phyloP scores from a whole-genome alignment of 2,113 vertebrate genomes.

The Calyptommatus sinebrachiatus region DNA sequence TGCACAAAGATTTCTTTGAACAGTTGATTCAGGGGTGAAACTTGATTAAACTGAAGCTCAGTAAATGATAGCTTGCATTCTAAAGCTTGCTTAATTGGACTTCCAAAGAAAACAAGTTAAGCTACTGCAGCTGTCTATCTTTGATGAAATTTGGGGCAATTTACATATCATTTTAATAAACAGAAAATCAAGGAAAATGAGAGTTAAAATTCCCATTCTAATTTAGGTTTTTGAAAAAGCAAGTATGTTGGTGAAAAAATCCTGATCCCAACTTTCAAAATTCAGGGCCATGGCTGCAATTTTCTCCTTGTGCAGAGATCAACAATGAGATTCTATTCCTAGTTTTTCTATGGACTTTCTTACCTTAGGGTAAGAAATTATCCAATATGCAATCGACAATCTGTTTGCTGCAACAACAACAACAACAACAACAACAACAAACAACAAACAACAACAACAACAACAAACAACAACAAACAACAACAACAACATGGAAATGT shows the following conservation, averaged over 20 bases:
- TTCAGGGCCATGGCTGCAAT: no score
- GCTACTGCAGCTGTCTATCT: slow-evolving; percentile 15
- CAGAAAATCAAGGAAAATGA: slow-evolving; percentile 23
- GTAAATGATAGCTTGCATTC: slow-evolving; percentile 16
- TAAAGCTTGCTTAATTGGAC: slow-evolving; percentile 17
- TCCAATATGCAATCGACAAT: no score
- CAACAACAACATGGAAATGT: no score
- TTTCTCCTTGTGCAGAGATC: no score
- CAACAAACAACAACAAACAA: no score
- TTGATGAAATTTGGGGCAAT: slow-evolving; percentile 27
- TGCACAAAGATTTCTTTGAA: slow-evolving; percentile 15
- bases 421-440: no score
- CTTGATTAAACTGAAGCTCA: slow-evolving; percentile 15
- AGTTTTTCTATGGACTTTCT: no score
- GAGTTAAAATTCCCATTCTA: slow-evolving; percentile 1
- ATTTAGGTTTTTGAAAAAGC: background rate
- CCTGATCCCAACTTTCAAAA: no score
- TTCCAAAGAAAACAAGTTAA: slow-evolving; percentile 22
- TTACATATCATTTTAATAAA: slow-evolving; percentile 14
- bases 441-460: no score
- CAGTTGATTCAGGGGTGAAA: slow-evolving; percentile 4
- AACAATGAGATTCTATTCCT: no score
- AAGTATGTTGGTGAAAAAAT: background rate
- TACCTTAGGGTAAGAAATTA: no score
- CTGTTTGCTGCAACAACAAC: no score